A percentile compares a stretch with the other conserved stretches of the same genome.
phyloP scores from a whole-genome alignment of 1,140 invertebrate genomes.

The Sinella curviseta region DNA sequence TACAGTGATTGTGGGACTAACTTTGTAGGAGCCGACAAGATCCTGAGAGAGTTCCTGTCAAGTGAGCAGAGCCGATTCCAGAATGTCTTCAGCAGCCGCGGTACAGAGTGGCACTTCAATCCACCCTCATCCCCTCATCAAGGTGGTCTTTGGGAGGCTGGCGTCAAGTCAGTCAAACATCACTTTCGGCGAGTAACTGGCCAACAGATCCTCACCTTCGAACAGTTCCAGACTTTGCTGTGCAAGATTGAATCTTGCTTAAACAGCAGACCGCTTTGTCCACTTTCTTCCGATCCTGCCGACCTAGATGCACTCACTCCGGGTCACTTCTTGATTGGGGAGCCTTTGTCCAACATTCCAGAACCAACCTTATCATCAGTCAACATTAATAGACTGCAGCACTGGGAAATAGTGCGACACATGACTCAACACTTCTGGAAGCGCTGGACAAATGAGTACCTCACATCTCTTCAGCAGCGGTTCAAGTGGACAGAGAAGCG shows the following conservation, averaged over 20 bases:
- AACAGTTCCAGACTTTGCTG: constrained; percentile 51
- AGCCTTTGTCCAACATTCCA: background rate
- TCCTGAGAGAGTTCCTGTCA: constrained; percentile 33
- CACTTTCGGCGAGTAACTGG: constrained; percentile 41
- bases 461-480: background rate
- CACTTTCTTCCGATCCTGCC: constrained; percentile 49
- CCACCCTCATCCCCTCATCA: constrained; percentile 50
- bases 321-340: constrained; percentile 35
- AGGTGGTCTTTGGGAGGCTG: constrained; percentile 50
- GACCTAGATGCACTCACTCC: constrained; percentile 50
- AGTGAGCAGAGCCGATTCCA: background rate
- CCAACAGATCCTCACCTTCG: constrained; percentile 30
- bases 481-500: constrained; percentile 1
- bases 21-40: constrained; percentile 38
- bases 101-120: constrained; percentile 51
- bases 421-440: constrained; percentile 17
- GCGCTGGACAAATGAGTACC: background rate
- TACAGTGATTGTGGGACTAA: constrained; percentile 50
- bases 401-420: background rate
- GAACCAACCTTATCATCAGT: background rate
- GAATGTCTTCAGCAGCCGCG: background rate
- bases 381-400: background rate
- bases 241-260: constrained; percentile 50
- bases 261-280: constrained; percentile 49
- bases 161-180: constrained; percentile 49